Base-by-base conservation (phyloP, 1,140 invertebrate genomes). In the Cotesia chilonis region DNA sequence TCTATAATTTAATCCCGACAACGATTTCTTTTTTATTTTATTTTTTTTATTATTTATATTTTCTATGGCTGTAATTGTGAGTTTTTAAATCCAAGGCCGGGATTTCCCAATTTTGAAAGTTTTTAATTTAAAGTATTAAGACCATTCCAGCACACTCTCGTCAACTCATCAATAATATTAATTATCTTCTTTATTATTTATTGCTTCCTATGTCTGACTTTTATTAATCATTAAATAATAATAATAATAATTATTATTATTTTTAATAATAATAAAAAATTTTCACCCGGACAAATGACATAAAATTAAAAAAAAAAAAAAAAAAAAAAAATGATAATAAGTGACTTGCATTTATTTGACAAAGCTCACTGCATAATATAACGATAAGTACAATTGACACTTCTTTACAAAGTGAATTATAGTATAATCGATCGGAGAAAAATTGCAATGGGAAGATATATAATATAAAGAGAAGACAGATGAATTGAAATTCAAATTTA, bases 51-150 rank as follows among this genome's bases (percentile, higher is more conserved):
- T 28, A 28, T 28, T 28, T 28, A 20, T 59, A 47, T 47, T 47
- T 47, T 47, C 57, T 59, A 59, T 59, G 20, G 5, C 10, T 47
- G 41, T 51, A 60, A 69, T 69, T 60, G 36, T 55, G 36, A 14
- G n/a, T 4, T 36, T 14, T 38, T 60, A 38, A 57, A 65, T 14
- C 66, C 14, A 51, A 57, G 63, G 59, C 52, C 9, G 1, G 17
- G 14, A 67, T 75, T 75, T 75, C 67, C 74, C 66, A 75, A 75
- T 72, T 70, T 75, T 59, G 74, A 75, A 75, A 75, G 74, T 75
- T 10, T 36, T 41, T 52, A 38, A 41, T 47, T 20, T 14, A 63
- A 67, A 63, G 36, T 37, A 55, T 55, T 38, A 60, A 36, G 28
- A 14, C 5, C 1, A 41, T 14, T 47, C 41, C 10, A 65, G 54